phyloP scores from a whole-genome alignment of 2,113 vertebrate species.

The Indri indri region DNA sequence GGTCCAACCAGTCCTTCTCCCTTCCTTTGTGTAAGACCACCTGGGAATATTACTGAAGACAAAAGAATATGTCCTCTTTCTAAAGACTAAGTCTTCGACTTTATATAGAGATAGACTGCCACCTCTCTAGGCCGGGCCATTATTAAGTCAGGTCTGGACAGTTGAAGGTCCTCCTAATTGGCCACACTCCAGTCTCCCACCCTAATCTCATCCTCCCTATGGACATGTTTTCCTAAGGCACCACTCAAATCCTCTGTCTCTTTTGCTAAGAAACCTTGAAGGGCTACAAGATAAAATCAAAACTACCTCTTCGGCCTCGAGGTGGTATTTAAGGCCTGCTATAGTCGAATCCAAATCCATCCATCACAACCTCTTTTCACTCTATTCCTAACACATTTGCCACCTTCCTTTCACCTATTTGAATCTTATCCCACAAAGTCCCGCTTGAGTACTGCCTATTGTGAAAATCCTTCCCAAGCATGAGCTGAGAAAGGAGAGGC shows the following conservation, averaged over 20 bases:
- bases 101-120: not conserved
- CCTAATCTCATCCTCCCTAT: not conserved
- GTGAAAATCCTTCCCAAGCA: slow-evolving; percentile 9
- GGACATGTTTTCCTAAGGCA: not conserved
- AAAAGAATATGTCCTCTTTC: not conserved
- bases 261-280: not conserved
- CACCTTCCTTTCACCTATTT: not conserved
- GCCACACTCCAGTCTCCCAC: not conserved
- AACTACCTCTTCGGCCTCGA: not conserved
- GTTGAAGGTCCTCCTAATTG: not conserved
- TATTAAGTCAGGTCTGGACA: not conserved
- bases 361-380: not conserved
- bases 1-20: not conserved
- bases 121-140: not conserved
- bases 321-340: not conserved
- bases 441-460: not conserved
- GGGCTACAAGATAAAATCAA: not conserved
- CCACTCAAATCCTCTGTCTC: not conserved
- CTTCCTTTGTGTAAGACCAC: not conserved
- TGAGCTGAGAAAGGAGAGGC: not conserved
- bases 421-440: slow-evolving; percentile 4
- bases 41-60: not conserved
- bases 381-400: not conserved
- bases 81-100: not conserved
- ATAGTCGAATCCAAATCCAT: not conserved